Conservation (phyloP, 2,888 invertebrate species). For the Eucera pruinosa region DNA sequence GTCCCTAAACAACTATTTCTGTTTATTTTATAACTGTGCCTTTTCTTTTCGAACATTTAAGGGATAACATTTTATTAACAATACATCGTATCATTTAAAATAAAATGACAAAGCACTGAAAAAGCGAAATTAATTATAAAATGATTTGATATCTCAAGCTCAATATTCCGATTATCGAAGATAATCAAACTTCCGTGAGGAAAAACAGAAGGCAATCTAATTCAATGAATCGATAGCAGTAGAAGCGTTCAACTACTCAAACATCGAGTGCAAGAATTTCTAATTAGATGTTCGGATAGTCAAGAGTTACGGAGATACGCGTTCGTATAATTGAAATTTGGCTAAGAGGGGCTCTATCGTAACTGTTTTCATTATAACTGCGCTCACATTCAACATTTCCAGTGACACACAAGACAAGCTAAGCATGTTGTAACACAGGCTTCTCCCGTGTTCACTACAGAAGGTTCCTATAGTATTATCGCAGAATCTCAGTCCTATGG, state of each 20-base stretch:
- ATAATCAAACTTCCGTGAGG: too few species aligned
- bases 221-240: not conserved
- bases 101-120: too few species aligned
- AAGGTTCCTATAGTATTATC: not conserved
- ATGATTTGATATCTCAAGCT: too few species aligned
- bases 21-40: too few species aligned
- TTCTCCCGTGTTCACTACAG: too few species aligned
- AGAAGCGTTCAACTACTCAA: not conserved
- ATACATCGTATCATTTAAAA: too few species aligned
- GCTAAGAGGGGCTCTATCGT: not conserved
- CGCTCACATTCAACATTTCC: not conserved
- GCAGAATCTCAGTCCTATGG: not conserved
- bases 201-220: too few species aligned
- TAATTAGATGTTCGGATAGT: conserved; percentile 10
- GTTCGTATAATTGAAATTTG: conserved; percentile 21
- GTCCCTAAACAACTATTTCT: too few species aligned
- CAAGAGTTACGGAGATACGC: not conserved
- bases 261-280: not conserved
- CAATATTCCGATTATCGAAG: too few species aligned
- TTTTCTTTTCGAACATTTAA: too few species aligned
- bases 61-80: too few species aligned
- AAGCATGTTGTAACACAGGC: not conserved
- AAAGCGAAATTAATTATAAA: too few species aligned
- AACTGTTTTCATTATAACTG: conserved; percentile 25
- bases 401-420: not conserved